A percentile compares a stretch with the other conserved stretches of the same genome.
phyloP scores from a whole-genome alignment of 2,113 vertebrate species.

The Sisor rabdophorus region DNA sequence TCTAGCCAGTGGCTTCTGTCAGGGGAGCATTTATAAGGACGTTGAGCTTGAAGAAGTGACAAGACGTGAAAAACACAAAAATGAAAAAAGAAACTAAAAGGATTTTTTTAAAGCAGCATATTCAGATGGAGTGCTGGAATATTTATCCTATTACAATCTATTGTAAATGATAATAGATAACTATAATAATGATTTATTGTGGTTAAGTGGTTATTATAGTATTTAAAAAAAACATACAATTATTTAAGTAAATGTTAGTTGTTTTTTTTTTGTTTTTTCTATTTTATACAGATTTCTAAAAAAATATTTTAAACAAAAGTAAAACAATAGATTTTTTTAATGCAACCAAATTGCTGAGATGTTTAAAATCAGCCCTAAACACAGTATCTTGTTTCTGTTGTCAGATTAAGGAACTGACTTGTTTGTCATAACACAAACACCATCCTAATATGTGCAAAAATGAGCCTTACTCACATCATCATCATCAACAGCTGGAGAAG shows the following conservation, averaged over 20 bases:
- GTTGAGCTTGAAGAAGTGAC: background rate
- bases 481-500: background rate
- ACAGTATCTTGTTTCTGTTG: no score
- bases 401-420: no score
- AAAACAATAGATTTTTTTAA: background rate
- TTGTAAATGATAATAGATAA: no score
- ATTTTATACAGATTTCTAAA: accelerated
- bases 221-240: no score
- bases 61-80: background rate
- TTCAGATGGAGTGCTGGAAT: background rate
- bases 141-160: no score
- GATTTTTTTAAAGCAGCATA: background rate
- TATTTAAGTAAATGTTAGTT: background rate
- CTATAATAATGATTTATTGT: background rate
- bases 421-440: background rate
- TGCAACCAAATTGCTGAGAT: background rate
- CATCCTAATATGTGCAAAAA: background rate
- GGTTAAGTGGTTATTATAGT: no score
- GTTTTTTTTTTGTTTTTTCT: no score
- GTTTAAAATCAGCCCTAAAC: background rate
- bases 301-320: background rate
- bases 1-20: background rate
- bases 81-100: background rate
- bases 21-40: background rate
- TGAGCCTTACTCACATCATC: background rate